These are phyloP conservation scores for Paracentrotus lividus DNA, from an alignment of 53 echinoderm and acorn worm species.

Conservation along the genomic window DNA sequence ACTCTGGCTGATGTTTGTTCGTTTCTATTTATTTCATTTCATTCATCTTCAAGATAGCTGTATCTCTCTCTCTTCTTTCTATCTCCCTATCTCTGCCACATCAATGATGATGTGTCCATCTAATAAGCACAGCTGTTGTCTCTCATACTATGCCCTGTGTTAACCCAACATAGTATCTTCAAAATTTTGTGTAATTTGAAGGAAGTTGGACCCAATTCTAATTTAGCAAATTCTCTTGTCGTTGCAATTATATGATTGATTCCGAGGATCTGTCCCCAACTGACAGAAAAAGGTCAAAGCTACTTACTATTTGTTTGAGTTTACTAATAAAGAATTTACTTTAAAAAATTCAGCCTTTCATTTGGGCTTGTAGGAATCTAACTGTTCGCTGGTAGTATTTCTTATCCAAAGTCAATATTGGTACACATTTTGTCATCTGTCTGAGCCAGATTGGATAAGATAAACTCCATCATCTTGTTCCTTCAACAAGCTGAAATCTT, in stretches of 20 bases:
- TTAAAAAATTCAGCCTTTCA: background rate
- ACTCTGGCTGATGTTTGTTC: background rate
- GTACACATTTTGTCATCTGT: background rate
- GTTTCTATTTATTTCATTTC: background rate
- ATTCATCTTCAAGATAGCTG: background rate
- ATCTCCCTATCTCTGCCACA: background rate
- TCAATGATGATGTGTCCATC: background rate
- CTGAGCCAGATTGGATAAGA: background rate
- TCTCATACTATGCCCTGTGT: background rate
- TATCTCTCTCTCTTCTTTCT: background rate
- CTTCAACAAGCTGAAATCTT: background rate
- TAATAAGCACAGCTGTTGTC: slow-evolving; percentile 38
- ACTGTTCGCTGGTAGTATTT: background rate
- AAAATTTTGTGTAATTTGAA: background rate
- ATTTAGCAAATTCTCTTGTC: background rate
- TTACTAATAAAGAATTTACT: too few relatives aligned
- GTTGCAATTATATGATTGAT: background rate
- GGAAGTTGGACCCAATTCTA: background rate
- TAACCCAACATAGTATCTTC: background rate
- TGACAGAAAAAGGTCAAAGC: too few relatives aligned
- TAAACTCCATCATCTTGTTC: background rate
- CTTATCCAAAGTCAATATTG: background rate
- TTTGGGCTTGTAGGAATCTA: background rate
- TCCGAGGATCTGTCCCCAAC: background rate
- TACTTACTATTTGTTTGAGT: too few relatives aligned